Conservation (phyloP, 2,113 vertebrate genomes). For the Corythoichthys intestinalis region DNA sequence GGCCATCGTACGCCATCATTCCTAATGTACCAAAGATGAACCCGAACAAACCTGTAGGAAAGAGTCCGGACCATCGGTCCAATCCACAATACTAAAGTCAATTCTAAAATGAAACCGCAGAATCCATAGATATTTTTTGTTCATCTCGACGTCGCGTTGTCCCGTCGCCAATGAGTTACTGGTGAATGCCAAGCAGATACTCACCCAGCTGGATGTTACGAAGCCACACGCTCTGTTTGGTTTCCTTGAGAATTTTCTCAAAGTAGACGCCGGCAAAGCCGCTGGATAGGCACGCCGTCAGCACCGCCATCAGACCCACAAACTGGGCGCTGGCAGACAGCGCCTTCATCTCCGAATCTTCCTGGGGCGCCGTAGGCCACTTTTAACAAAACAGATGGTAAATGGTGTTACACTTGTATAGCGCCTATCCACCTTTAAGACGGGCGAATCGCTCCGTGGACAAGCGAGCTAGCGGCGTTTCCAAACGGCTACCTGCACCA, state of each 20-base stretch:
- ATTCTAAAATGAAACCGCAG: too few species aligned
- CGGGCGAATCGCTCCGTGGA: too few species aligned
- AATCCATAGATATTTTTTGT: too few species aligned
- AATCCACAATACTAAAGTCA: too few species aligned
- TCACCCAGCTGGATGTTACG: constrained; percentile 95
- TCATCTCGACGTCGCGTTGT: too few species aligned
- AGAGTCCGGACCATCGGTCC: neutral
- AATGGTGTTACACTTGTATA: too few species aligned
- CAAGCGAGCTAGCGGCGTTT: too few species aligned
- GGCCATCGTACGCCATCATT: constrained; percentile 83
- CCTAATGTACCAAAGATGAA: constrained; percentile 83
- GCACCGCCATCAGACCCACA: constrained; percentile 86
- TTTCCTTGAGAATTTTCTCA: constrained; percentile 97
- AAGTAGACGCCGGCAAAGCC: constrained; percentile 98
- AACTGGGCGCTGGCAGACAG: constrained; percentile 81
- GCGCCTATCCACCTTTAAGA: too few species aligned
- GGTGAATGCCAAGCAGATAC: neutral
- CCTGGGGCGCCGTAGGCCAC: constrained; percentile 82
- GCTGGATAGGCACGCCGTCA: constrained; percentile 91
- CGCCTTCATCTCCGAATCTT: constrained; percentile 66
- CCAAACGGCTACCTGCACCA: constrained; percentile 84
- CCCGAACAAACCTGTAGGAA: constrained; percentile 82
- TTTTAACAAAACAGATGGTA: constrained; percentile 39
- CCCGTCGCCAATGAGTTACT: too few species aligned
- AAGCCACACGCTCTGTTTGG: constrained; percentile 94